phyloP scores from a whole-genome alignment of 2,888 invertebrate genomes.

The Xestoiulus laeticollis region DNA sequence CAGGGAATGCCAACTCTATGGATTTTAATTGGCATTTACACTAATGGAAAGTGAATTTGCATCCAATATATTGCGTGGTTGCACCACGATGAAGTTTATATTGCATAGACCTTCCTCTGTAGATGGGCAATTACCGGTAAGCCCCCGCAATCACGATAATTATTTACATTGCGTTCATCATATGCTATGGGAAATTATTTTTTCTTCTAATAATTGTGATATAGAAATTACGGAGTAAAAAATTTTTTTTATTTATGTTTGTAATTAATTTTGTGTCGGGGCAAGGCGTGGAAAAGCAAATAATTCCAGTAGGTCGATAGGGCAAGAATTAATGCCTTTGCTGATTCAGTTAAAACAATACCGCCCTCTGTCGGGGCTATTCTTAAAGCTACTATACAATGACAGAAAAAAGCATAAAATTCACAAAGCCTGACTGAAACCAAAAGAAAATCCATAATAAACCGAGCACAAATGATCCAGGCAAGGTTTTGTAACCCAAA shows the following conservation, averaged over 20 bases:
- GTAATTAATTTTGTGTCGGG: background rate
- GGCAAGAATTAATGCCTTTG: background rate
- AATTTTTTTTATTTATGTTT: background rate
- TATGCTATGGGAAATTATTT: background rate
- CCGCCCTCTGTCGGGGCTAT: background rate
- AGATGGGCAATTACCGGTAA: background rate
- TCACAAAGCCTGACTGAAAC: background rate
- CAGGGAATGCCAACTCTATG: background rate
- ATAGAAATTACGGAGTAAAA: background rate
- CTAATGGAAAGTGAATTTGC: constrained; percentile 37
- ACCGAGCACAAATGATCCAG: background rate
- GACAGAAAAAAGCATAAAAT: too few relatives aligned
- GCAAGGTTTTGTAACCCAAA: background rate
- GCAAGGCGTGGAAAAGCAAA: background rate
- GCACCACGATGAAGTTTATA: constrained; percentile 27
- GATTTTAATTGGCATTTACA: constrained; percentile 37
- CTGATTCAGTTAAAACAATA: background rate
- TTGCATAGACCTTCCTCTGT: background rate
- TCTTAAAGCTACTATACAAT: background rate
- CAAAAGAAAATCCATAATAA: background rate
- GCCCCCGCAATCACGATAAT: background rate
- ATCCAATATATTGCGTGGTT: constrained; percentile 37
- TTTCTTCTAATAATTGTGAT: background rate
- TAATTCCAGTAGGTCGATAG: background rate
- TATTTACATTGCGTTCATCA: background rate